phyloP scores from a whole-genome alignment of 2,888 invertebrate genomes.

The Drosophila gaucha region DNA sequence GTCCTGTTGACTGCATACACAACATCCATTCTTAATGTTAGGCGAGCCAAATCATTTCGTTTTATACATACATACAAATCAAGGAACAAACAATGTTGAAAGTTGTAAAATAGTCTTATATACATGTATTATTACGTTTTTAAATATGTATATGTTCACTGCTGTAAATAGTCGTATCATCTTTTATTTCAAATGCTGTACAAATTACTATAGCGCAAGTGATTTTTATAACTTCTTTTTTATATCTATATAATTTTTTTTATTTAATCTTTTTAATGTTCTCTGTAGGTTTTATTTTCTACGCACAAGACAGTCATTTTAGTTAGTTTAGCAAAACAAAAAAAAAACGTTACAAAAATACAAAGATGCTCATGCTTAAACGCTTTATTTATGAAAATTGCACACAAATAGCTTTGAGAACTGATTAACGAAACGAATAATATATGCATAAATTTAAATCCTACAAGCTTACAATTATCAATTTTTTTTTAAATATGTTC shows the following conservation, averaged over 20 bases:
- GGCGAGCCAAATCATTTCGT: constrained; percentile 65
- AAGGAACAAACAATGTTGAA: constrained; percentile 51
- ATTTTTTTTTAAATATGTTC: constrained; percentile 51
- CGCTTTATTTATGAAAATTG: constrained; percentile 56
- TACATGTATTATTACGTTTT: constrained; percentile 72
- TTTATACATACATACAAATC: constrained; percentile 61
- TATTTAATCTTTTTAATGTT: constrained; percentile 37
- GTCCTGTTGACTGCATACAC: constrained; percentile 34
- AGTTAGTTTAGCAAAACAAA: constrained; percentile 59
- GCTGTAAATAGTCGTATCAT: constrained; percentile 71
- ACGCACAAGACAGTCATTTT: constrained; percentile 78
- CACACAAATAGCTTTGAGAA: constrained; percentile 65
- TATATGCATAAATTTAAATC: constrained; percentile 23
- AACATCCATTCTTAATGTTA: constrained; percentile 49
- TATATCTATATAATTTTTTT: constrained; percentile 12
- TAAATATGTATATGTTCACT: constrained; percentile 67
- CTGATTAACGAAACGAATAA: constrained; percentile 50
- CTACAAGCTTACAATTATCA: constrained; percentile 17
- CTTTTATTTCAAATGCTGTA: constrained; percentile 60
- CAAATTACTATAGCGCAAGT: constrained; percentile 53
- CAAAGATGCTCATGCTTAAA: constrained; percentile 70
- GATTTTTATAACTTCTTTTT: constrained; percentile 56
- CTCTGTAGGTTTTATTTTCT: constrained; percentile 51
- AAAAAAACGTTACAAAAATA: constrained; percentile 11
- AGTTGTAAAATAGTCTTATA: constrained; percentile 62